Conservation (phyloP, 2,797 vertebrate species). For the Crenuchus spilurus region DNA sequence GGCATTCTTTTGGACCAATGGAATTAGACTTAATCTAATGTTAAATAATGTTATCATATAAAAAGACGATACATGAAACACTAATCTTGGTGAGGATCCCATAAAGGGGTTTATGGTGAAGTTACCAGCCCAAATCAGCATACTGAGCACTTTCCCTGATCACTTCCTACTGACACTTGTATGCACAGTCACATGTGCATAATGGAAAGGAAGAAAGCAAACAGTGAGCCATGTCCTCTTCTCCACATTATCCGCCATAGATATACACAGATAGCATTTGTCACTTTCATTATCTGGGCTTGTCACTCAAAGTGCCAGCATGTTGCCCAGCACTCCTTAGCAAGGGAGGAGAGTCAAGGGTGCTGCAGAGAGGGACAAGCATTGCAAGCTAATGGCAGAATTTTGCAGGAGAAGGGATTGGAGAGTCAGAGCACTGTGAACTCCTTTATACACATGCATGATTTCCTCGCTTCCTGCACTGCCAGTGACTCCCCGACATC, state of each 20-base stretch:
- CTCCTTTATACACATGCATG: conserved; percentile 28
- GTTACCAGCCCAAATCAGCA: too few species aligned
- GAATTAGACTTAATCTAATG: too few species aligned
- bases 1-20: too few species aligned
- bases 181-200: neutral
- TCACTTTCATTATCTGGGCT: conserved; percentile 49
- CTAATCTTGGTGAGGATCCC: too few species aligned
- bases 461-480: conserved; percentile 19
- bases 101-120: too few species aligned
- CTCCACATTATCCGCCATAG: conserved; percentile 38
- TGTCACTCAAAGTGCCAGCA: conserved; percentile 41
- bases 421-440: conserved; percentile 34
- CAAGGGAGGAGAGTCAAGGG: conserved; percentile 28
- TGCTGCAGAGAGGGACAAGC: conserved; percentile 21
- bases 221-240: conserved; percentile 2
- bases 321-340: conserved; percentile 12
- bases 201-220: conserved; percentile 12
- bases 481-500: neutral
- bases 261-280: conserved; percentile 49
- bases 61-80: too few species aligned
- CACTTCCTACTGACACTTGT: too few species aligned
- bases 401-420: conserved; percentile 26
- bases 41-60: too few species aligned
- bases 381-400: conserved; percentile 44
- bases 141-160: too few species aligned